Percentiles rank a stretch among this genome's conserved stretches.
Conservation (phyloP, 2,113 vertebrate species). For the Spea multiplicata region DNA sequence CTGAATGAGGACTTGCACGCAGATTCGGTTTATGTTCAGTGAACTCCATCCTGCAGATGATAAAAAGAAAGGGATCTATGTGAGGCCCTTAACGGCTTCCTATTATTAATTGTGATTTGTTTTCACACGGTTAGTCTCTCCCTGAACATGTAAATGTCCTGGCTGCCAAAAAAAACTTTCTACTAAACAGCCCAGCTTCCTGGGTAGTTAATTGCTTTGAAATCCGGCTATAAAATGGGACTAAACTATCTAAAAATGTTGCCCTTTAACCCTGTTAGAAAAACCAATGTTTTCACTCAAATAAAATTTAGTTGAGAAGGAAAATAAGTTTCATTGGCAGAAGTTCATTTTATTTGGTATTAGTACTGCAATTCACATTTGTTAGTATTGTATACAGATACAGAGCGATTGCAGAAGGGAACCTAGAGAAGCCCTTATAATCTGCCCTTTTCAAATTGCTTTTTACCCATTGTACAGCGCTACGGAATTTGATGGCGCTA, state of each 20-base stretch:
- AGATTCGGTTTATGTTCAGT: conserved; percentile 26
- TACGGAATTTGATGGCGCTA: too few species aligned
- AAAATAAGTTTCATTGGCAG: too few species aligned
- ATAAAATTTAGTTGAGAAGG: too few species aligned
- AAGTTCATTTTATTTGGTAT: too few species aligned
- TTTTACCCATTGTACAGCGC: too few species aligned
- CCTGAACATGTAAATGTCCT: conserved; percentile 20
- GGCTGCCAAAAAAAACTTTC: conserved; percentile 24
- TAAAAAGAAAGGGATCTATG: conserved; percentile 1
- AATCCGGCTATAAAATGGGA: conserved; percentile 20
- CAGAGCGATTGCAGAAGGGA: too few species aligned
- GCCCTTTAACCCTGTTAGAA: too few species aligned
- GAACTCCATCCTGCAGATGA: conserved; percentile 25
- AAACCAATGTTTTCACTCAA: too few species aligned
- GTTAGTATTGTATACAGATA: too few species aligned
- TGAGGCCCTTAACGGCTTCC: conserved; percentile 9
- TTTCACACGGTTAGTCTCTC: conserved; percentile 33
- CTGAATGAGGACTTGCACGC: conserved; percentile 9
- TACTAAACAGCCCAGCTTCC: neutral
- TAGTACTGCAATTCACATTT: too few species aligned
- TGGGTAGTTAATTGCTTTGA: neutral
- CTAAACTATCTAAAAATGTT: neutral
- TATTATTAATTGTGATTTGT: neutral
- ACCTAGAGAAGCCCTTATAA: too few species aligned
- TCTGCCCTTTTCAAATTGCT: too few species aligned